A percentile compares a stretch with the other conserved stretches of the same genome.
These are phyloP conservation scores for Haliclona indistincta DNA, from an alignment of 37 sponge, comb jelly and placozoan species.

Conservation along the genomic window DNA sequence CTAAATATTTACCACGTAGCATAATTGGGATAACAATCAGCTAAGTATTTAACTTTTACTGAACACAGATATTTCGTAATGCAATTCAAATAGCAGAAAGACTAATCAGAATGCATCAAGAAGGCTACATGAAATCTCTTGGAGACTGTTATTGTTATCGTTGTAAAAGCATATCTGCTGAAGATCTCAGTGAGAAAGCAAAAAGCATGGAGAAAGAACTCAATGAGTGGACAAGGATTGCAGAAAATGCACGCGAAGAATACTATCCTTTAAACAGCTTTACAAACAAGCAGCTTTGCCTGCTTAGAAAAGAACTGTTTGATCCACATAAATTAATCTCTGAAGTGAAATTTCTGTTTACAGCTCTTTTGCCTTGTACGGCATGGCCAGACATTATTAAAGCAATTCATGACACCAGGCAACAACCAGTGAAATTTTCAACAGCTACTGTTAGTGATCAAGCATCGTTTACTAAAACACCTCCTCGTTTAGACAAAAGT, in stretches of 20 bases:
- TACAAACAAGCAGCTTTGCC: conserved; percentile 58
- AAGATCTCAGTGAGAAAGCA: too few relatives aligned
- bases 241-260: conserved; percentile 15
- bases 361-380: neutral
- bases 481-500: too few relatives aligned
- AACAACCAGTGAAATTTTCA: neutral
- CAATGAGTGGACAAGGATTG: conserved; percentile 16
- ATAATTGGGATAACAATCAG: too few relatives aligned
- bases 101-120: too few relatives aligned
- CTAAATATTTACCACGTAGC: too few relatives aligned
- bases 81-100: too few relatives aligned
- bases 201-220: conserved; percentile 45
- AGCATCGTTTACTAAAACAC: too few relatives aligned
- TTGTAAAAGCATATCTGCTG: too few relatives aligned
- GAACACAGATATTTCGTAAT: too few relatives aligned
- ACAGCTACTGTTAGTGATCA: neutral
- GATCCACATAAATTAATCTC: neutral
- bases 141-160: too few relatives aligned
- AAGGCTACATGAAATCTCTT: too few relatives aligned
- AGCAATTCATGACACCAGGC: neutral
- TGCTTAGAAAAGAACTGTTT: conserved; percentile 49
- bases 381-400: neutral
- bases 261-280: conserved; percentile 66
- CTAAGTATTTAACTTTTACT: too few relatives aligned
- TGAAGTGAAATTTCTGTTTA: neutral